phyloP scores from a whole-genome alignment of 2,797 vertebrate species.

The Acrocephalus scirpaceus region DNA sequence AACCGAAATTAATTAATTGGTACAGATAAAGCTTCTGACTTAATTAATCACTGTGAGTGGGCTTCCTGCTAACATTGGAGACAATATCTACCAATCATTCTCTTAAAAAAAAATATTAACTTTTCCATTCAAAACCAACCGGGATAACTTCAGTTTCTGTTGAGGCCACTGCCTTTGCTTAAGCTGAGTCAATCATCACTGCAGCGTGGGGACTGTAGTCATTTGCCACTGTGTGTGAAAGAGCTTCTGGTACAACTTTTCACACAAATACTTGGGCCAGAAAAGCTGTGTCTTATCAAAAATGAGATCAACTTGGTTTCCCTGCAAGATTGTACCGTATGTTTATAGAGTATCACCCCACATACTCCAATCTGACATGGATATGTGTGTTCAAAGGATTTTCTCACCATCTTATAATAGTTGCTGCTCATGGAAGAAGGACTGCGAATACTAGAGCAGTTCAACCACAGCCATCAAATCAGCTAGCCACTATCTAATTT shows the following conservation, averaged over 20 bases:
- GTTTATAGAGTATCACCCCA: not conserved
- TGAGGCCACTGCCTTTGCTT: not conserved
- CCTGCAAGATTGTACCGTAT: not conserved
- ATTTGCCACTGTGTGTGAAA: not conserved
- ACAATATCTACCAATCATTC: not conserved
- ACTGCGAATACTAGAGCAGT: rapidly evolving
- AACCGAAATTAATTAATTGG: not conserved
- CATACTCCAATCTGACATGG: not conserved
- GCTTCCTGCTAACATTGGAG: not conserved
- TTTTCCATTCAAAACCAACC: not conserved
- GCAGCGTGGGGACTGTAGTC: not conserved
- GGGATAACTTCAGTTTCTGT: not conserved
- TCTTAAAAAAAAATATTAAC: not conserved
- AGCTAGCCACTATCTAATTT: not conserved
- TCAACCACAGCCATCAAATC: not conserved
- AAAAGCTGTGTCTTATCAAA: not conserved
- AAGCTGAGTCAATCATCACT: not conserved
- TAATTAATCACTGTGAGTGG: not conserved
- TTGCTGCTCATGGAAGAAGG: not conserved
- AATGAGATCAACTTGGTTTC: not conserved
- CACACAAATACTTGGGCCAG: not conserved
- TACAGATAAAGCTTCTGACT: not conserved
- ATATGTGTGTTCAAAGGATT: not conserved
- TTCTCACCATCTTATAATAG: not conserved
- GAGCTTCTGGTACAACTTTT: not conserved